Evolutionary conservation across 2,888 invertebrate genomes (phyloP).

Genomic region (Drosophila neotestacea): DNA sequence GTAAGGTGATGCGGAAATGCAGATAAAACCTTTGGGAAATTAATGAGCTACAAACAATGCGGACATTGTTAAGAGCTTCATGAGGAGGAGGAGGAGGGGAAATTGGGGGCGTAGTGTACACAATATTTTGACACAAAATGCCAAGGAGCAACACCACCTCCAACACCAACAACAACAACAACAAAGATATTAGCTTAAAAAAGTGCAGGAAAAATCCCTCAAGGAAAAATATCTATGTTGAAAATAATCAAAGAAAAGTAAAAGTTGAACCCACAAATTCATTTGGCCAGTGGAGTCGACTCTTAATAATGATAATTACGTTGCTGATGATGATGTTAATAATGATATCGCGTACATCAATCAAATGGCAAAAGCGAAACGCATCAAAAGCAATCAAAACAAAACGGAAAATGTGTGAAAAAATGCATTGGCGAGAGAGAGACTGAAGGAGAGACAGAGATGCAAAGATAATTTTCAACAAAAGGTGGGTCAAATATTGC

Average conservation of each 20-base stretch:
- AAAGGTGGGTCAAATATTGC: slow-evolving; percentile 57
- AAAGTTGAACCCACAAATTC: slow-evolving; percentile 48
- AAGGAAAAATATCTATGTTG: slow-evolving; percentile 34
- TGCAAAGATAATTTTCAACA: slow-evolving; percentile 16
- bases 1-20: slow-evolving; percentile 73
- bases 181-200: not conserved
- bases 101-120: slow-evolving; percentile 3
- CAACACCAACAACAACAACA: slow-evolving; percentile 10
- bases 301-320: slow-evolving; percentile 29
- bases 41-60: slow-evolving; percentile 79
- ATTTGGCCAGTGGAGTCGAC: slow-evolving; percentile 11
- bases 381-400: slow-evolving; percentile 62
- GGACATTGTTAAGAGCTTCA: slow-evolving; percentile 66
- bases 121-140: slow-evolving; percentile 69
- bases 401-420: slow-evolving; percentile 59
- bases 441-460: not conserved
- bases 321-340: slow-evolving; percentile 26
- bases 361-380: slow-evolving; percentile 55
- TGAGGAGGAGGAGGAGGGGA: not conserved
- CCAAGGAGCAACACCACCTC: slow-evolving; percentile 44
- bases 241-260: slow-evolving; percentile 44
- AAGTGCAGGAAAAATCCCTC: slow-evolving; percentile 37
- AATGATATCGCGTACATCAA: slow-evolving; percentile 55
- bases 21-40: slow-evolving; percentile 78
- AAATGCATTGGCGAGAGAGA: slow-evolving; percentile 10